Base-by-base conservation (phyloP, 2,888 invertebrate genomes). In the Sipunculus nudus region DNA sequence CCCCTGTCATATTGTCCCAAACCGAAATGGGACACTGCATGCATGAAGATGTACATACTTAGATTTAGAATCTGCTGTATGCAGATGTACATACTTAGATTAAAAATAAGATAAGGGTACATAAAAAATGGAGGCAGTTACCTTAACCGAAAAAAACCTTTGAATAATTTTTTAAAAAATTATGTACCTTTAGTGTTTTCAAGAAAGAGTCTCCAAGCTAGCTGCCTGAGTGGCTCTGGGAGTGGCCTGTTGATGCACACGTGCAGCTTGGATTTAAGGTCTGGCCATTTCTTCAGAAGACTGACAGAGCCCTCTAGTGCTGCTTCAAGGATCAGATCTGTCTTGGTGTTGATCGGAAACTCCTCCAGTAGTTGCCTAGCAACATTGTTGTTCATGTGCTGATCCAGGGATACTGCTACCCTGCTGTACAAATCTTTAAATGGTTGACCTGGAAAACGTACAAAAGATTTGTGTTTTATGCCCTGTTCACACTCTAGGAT, bases 231-330 rank as follows among this genome's bases (percentile, higher is more conserved):
- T 53, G 73, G 68, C 19, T 67, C 61, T 19, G 80, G 78, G 16
- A 82, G 69, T 8, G 80, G 75, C 67, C 81, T 80, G 59, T 83
- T 82, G 41, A 82, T 70, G 65, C 78, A 79, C 26, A 77, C 70
- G 41, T 75, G 71, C 3, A 82, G 68, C 59, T 83, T 82, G 39
- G 65, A 68, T 58, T 79, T 81, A 77, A 82, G 78, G 31, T 81
- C 81, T 21, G 83, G 82, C 79, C 82, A 81, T 67, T 78, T 76
- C 56, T 75, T 74, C 54, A 83, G 65, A 43, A 83, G 58, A 55
- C 76, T 75, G 16, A 81, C 61, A n/a, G 76, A 74, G 6, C 79
- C 82, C 53, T 81, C 82, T 16, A 13, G 63, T 2, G 61, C 77
- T 45, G 72, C 71, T 40, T 78, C 78, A 39, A 81, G 69, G 21